phyloP scores from a whole-genome alignment of 2,888 invertebrate species.

The Chalcosyrphus nemorum region DNA sequence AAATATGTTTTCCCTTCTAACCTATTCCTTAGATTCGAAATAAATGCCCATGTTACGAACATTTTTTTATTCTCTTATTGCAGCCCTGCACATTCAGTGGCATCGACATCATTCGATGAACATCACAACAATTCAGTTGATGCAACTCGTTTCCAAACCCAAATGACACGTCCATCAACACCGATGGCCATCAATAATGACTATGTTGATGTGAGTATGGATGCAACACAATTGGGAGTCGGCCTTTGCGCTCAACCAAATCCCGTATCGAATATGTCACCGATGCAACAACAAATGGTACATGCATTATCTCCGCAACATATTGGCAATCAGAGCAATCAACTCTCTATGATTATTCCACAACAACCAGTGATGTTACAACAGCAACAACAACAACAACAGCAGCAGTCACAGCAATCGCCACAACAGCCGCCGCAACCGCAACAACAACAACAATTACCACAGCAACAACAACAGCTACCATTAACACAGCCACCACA shows the following conservation, averaged over 20 bases:
- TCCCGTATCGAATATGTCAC: slow-evolving; percentile 77
- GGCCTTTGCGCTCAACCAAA: slow-evolving; percentile 53
- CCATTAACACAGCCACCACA: slow-evolving; percentile 74
- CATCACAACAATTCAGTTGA: slow-evolving; percentile 81
- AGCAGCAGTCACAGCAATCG: slow-evolving; percentile 43
- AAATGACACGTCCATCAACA: slow-evolving; percentile 78
- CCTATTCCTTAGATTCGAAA: too few species aligned
- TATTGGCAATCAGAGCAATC: slow-evolving; percentile 68
- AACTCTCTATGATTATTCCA: slow-evolving; percentile 67
- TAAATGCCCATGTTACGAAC: neutral
- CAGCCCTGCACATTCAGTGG: slow-evolving; percentile 88
- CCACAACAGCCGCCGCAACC: slow-evolving; percentile 46
- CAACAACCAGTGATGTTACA: slow-evolving; percentile 63
- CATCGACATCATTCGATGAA: slow-evolving; percentile 86
- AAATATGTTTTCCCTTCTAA: too few species aligned
- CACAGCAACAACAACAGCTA: slow-evolving; percentile 57
- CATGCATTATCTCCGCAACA: slow-evolving; percentile 65
- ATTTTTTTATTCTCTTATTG: slow-evolving; percentile 1
- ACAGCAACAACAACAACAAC: slow-evolving; percentile 64
- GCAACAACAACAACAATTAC: slow-evolving; percentile 48
- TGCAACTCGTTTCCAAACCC: slow-evolving; percentile 79
- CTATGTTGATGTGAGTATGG: slow-evolving; percentile 73
- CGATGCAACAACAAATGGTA: slow-evolving; percentile 67
- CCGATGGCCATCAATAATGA: slow-evolving; percentile 75
- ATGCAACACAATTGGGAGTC: slow-evolving; percentile 55